Base-by-base conservation (phyloP, 2,888 invertebrate species). In the Drosophila tanythrix region DNA sequence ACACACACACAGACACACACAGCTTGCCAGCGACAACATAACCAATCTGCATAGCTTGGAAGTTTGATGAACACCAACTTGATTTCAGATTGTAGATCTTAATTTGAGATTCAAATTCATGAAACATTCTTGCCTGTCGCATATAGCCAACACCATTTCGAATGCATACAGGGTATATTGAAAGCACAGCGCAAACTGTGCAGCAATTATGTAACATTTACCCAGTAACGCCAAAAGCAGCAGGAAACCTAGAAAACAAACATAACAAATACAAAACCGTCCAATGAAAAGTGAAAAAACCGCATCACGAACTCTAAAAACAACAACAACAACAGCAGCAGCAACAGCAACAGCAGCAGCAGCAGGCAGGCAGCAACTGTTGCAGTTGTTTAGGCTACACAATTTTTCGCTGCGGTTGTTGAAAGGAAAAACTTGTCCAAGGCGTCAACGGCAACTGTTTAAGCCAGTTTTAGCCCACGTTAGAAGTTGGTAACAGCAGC, bases 181-280 rank as follows among this genome's bases (percentile, higher is more conserved):
- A 57, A 57, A 29, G 29, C 31, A 40, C 31, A 31, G 61, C 38
- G 55, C 61, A 74, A 69, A 63, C 46, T 68, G 67, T 48, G 27
- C 56, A 43, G 72, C 79, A 69, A 85, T 91, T 91, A 91, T 91
- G 90, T 91, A 91, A 91, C 91, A 91, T 91, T 91, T 91, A 91
- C 91, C 91, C 84, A 91, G 86, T 91, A 84, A 91, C 89, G 89
- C 83, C 81, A 83, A 89, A 86, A 86, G 90, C 81, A 83, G 87
- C 81, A 82, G 86, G 88, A 88, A 88, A 88, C 88, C 86, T 89
- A 88, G 88, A 88, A 89, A 88, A 88, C 36, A 55, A 27, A 40
- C 21, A 29, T n/a, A 57, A 43, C 40, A 57, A 35, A 21, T 18
- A 57, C 21, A 57, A 46, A 43, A 43, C 64, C 77, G 70, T 63